A percentile compares a stretch with the other conserved stretches of the same genome.
Evolutionary conservation across 2,113 vertebrate genomes (phyloP).

Genomic region (Campylomormyrus numenius): DNA sequence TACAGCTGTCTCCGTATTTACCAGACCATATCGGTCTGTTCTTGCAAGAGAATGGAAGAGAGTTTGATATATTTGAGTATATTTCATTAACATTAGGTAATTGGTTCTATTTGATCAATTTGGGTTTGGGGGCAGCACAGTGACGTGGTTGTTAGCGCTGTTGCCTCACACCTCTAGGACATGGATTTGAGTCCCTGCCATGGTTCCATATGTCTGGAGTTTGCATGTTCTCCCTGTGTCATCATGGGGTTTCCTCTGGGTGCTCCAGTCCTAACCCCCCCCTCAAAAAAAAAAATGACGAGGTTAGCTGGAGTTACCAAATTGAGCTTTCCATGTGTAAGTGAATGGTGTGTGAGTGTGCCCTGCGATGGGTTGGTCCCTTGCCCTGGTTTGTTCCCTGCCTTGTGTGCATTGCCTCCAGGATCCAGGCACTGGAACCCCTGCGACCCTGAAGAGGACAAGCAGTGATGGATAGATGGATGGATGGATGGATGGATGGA

Average conservation of each 20-base stretch:
- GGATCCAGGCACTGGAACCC: neutral
- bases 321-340: neutral
- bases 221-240: neutral
- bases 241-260: neutral
- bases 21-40: neutral
- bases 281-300: neutral
- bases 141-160: neutral
- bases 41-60: neutral
- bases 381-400: neutral
- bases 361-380: too few species aligned
- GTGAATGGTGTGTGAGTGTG: neutral
- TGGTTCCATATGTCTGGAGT: neutral
- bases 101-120: neutral
- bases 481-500: too few species aligned
- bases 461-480: neutral
- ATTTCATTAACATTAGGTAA: neutral
- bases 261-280: neutral
- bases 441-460: neutral
- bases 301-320: neutral
- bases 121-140: neutral
- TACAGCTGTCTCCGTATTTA: neutral
- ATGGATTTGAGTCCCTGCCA: neutral
- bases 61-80: neutral
- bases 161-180: neutral
- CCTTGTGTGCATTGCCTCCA: neutral